Evolutionary conservation across 2,113 vertebrate species (phyloP).

Genomic region (Callipepla squamata): DNA sequence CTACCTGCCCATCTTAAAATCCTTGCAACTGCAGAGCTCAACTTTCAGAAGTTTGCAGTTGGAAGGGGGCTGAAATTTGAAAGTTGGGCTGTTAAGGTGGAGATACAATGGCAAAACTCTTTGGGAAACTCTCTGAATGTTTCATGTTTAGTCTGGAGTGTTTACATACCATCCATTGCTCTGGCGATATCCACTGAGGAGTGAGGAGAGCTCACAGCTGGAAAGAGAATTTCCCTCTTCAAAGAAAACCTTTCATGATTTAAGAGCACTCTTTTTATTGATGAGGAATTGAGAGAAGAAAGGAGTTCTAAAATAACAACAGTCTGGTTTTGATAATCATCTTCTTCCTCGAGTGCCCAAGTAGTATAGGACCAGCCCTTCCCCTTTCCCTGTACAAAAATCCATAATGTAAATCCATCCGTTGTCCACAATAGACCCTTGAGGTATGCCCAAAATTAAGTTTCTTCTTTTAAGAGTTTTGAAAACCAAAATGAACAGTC

Average conservation of each 20-base stretch:
- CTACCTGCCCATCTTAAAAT: conserved; percentile 38
- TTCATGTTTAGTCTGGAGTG: background rate
- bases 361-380: background rate
- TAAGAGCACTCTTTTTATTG: background rate
- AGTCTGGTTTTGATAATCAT: background rate
- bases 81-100: background rate
- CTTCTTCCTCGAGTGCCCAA: background rate
- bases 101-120: background rate
- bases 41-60: background rate
- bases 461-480: background rate
- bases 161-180: background rate
- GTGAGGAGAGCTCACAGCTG: conserved; percentile 5
- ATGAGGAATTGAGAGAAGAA: background rate
- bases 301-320: background rate
- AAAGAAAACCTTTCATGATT: background rate
- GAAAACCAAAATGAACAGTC: background rate
- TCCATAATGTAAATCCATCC: fast-evolving
- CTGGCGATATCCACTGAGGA: background rate
- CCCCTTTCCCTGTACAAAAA: background rate
- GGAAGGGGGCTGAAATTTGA: background rate
- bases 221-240: conserved; percentile 1
- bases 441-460: background rate
- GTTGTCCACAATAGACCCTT: background rate
- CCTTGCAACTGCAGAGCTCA: conserved; percentile 20
- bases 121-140: background rate